A percentile compares a stretch with the other conserved stretches of the same genome.
Conservation (phyloP, 2,113 vertebrate species). For the Scatophagus argus region DNA sequence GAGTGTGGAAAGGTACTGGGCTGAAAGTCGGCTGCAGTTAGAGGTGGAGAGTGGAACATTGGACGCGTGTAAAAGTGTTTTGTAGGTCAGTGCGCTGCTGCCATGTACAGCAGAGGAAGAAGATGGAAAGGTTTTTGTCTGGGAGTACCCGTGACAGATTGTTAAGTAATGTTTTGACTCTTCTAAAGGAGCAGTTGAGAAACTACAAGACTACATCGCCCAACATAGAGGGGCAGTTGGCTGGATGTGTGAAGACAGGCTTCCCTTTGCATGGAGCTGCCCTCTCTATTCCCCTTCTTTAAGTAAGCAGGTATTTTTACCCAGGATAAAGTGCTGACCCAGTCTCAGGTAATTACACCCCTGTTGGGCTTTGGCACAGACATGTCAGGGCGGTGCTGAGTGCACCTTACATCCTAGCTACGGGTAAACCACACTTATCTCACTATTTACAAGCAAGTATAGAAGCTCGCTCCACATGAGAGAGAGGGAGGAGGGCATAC, state of each 20-base stretch:
- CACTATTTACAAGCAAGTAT: constrained; percentile 72
- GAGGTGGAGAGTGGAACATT: constrained; percentile 67
- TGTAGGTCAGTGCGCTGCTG: constrained; percentile 60
- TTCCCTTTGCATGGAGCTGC: constrained; percentile 64
- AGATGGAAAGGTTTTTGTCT: constrained; percentile 61
- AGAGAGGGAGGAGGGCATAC: constrained; percentile 70
- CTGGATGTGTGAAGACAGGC: constrained; percentile 62
- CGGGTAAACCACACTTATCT: constrained; percentile 79
- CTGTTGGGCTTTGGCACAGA: constrained; percentile 80
- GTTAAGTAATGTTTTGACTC: constrained; percentile 34
- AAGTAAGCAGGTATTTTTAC: constrained; percentile 82
- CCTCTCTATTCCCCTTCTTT: constrained; percentile 62
- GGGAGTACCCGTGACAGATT: constrained; percentile 41
- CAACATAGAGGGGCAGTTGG: constrained; percentile 28
- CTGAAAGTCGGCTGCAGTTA: constrained; percentile 49
- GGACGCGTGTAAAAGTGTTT: constrained; percentile 50
- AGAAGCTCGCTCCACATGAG: constrained; percentile 67
- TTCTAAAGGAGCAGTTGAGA: constrained; percentile 22
- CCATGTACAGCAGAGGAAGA: constrained; percentile 22
- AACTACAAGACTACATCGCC: constrained; percentile 14
- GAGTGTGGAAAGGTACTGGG: constrained; percentile 73
- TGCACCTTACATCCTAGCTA: constrained; percentile 76
- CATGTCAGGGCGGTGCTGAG: constrained; percentile 73
- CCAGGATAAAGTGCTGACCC: constrained; percentile 81
- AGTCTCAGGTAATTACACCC: constrained; percentile 82